These are phyloP conservation scores for Aviceda subcristata DNA, from an alignment of 2,113 vertebrate species.

Conservation along the genomic window DNA sequence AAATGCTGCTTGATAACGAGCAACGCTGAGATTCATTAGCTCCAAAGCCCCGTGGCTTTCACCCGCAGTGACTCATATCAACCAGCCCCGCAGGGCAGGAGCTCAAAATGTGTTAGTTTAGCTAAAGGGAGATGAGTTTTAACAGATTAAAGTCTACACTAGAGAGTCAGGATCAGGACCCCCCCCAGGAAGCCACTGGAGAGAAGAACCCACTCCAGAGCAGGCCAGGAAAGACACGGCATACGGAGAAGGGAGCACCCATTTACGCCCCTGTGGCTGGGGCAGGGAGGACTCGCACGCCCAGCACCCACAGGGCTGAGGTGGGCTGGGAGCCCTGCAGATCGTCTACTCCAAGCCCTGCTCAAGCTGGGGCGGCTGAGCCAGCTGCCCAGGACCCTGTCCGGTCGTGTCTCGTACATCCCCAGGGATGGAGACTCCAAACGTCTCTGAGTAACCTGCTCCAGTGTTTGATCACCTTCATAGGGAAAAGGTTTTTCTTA, in stretches of 20 bases:
- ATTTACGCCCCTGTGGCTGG: fast-evolving
- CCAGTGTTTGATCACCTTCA: neutral
- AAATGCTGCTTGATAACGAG: neutral
- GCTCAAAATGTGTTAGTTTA: neutral
- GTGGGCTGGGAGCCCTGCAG: neutral
- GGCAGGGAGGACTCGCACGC: too few relatives aligned
- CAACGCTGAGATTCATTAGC: neutral
- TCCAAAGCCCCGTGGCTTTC: neutral
- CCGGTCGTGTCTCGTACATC: too few relatives aligned
- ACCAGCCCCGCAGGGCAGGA: neutral
- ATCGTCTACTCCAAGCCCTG: neutral
- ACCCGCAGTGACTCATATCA: neutral
- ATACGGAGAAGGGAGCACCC: neutral
- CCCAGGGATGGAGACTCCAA: neutral
- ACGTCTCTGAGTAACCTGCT: neutral
- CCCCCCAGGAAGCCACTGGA: neutral
- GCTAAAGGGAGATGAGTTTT: neutral
- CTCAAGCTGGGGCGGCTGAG: neutral
- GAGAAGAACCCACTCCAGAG: neutral
- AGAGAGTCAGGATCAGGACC: neutral
- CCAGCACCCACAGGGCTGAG: neutral
- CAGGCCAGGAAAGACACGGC: neutral
- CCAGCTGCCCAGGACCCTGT: neutral
- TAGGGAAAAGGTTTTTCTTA: neutral
- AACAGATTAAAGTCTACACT: neutral